phyloP scores from a whole-genome alignment of 1,140 invertebrate species.

The Drosophila arawakana region DNA sequence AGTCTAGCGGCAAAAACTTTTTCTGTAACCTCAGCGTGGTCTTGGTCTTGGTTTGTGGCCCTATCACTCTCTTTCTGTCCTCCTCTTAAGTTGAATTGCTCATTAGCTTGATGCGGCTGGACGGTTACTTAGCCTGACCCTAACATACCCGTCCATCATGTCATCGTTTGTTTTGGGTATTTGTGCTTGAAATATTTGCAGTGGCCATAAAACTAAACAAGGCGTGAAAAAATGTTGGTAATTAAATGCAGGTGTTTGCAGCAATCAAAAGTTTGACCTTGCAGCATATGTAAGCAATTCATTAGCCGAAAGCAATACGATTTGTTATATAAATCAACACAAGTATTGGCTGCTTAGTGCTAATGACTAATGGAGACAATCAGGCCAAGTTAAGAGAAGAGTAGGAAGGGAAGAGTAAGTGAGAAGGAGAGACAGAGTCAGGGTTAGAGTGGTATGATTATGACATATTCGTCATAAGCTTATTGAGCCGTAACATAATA shows the following conservation, averaged over 20 bases:
- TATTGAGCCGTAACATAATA: conserved; percentile 78
- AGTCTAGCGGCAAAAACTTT: conserved; percentile 63
- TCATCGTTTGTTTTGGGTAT: conserved; percentile 3
- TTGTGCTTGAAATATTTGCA: conserved; percentile 23
- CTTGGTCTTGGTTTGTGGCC: conserved; percentile 19
- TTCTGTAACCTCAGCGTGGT: conserved; percentile 38
- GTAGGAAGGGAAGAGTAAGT: no score
- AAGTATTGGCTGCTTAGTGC: conserved; percentile 41
- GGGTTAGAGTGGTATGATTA: not conserved
- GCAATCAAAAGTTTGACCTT: conserved; percentile 36
- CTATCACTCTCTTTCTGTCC: conserved; percentile 20
- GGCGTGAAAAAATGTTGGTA: conserved; percentile 45
- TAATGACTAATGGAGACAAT: conserved; percentile 76
- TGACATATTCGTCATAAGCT: conserved; percentile 46
- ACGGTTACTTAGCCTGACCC: conserved; percentile 17
- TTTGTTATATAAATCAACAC: conserved; percentile 35
- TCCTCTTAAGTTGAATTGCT: conserved; percentile 29
- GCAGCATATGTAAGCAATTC: conserved; percentile 42
- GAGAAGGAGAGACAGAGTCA: not conserved
- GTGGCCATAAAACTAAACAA: conserved; percentile 38
- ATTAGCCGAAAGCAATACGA: conserved; percentile 46
- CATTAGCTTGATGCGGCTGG: conserved; percentile 36
- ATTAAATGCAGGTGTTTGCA: conserved; percentile 60
- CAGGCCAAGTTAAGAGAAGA: conserved; percentile 24
- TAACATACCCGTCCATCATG: not conserved